These are phyloP conservation scores for Dicyrtoma fusca DNA, from an alignment of 2,888 invertebrate species.

Conservation along the genomic window DNA sequence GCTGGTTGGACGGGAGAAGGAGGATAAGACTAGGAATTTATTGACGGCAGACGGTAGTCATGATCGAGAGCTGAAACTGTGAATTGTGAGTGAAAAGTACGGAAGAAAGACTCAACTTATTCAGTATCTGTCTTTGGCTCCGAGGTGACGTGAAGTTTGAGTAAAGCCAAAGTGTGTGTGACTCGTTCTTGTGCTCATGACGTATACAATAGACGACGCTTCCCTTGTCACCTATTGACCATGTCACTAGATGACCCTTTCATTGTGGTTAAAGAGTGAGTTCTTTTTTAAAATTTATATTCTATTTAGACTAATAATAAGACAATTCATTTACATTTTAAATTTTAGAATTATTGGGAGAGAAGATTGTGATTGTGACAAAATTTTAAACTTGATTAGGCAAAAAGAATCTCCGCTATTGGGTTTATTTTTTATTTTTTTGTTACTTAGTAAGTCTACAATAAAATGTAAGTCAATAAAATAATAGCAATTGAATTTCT, in stretches of 20 bases:
- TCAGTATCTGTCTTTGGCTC: too few species aligned
- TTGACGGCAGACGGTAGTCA: neutral
- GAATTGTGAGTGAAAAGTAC: slow-evolving; percentile 1
- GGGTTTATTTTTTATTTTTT: too few species aligned
- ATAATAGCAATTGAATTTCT: too few species aligned
- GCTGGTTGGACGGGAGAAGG: neutral
- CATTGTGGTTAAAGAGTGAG: slow-evolving; percentile 98
- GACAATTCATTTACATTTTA: too few species aligned
- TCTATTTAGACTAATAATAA: neutral
- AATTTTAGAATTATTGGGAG: too few species aligned
- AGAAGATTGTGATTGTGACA: too few species aligned
- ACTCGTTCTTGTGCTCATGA: slow-evolving; percentile 30
- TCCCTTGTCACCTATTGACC: slow-evolving; percentile 59
- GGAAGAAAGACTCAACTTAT: neutral
- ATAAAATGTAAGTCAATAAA: too few species aligned
- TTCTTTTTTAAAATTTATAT: slow-evolving; percentile 56
- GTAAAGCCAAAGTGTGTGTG: neutral
- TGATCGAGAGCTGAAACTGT: neutral
- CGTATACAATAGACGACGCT: slow-evolving; percentile 17
- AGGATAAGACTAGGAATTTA: neutral
- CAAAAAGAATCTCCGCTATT: too few species aligned
- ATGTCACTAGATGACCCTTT: slow-evolving; percentile 99
- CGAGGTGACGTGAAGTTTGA: neutral
- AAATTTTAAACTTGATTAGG: too few species aligned
- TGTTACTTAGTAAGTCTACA: too few species aligned